Base-by-base conservation (phyloP, 2,888 invertebrate genomes). In the Therioaphis trifolii region DNA sequence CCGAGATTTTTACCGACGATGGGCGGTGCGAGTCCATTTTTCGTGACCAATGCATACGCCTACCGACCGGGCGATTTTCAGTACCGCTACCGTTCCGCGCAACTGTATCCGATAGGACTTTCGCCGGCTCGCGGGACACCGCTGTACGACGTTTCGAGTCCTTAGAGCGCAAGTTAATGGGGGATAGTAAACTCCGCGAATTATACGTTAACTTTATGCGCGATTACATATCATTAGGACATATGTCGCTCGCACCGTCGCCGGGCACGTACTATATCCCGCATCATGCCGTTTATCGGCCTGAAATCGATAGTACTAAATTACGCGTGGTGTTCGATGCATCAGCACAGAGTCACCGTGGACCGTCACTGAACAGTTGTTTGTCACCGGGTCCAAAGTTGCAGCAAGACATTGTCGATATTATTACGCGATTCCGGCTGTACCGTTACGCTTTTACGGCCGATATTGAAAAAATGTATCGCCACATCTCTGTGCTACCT, bases 221-320 rank as follows among this genome's bases (percentile, higher is more conserved):
- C 43, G 43, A 43, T 43, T 43, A 43, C 43, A 43, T 43, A 43
- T 43, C 43, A 7, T 43, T 43, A 43, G 43, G 43, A 7, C 43
- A 43, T 43, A 43, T 43, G 43, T 43, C 43, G 11, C 4, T 66
- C 18, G 2, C 15, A 9, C 3, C 35, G 11, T 63, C 63, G 15
- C 29, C 29, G 27, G 29, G 18, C 9, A 14, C 21, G n/a, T 35
- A 63, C 21, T 63, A 21, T 29, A 29, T 63, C 29, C 63, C 63
- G 18, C 63, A 63, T 14, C 63, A 63, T 18, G 63, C 63, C 5
- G 63, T 63, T 27, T 63, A 63, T 29, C 63, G 29, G 14, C 63
- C 63, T n/a, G n/a, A 27, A 5, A 15, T 27, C 15, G 29, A 43
- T 43, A 43, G 11, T 11, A n/a, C 14, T 61, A n/a, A 12, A n/a